phyloP scores from a whole-genome alignment of 1,140 invertebrate species.

The Danaus plexippus region DNA sequence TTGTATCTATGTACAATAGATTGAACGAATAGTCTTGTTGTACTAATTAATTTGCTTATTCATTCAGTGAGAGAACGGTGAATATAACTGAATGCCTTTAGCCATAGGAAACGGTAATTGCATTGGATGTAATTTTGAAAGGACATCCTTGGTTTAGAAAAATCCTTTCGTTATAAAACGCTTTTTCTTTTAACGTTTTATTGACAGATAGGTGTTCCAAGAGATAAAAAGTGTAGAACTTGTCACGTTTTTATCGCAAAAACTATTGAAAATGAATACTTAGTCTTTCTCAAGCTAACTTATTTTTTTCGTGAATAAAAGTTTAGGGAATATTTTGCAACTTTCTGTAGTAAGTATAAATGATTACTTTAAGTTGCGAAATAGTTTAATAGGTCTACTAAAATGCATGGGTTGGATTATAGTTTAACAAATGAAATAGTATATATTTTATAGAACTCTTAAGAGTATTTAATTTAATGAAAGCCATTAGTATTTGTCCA shows the following conservation, averaged over 20 bases:
- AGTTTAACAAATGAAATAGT: too few species aligned
- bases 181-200: slow-evolving; percentile 16
- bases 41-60: slow-evolving; percentile 40
- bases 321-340: too few species aligned
- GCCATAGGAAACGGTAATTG: slow-evolving; percentile 27
- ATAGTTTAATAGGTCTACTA: too few species aligned
- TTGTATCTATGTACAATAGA: slow-evolving; percentile 26
- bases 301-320: too few species aligned
- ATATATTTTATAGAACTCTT: too few species aligned
- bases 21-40: slow-evolving; percentile 32
- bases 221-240: too few species aligned
- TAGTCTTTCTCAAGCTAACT: too few species aligned
- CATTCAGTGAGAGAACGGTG: slow-evolving; percentile 16
- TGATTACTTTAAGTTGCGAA: too few species aligned
- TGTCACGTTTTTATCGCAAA: too few species aligned
- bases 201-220: slow-evolving; percentile 10
- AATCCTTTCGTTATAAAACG: slow-evolving; percentile 17
- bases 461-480: not conserved
- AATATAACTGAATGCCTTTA: slow-evolving; percentile 20
- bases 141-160: slow-evolving; percentile 17
- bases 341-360: too few species aligned
- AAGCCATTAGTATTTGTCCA: slow-evolving; percentile 13
- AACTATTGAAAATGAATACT: too few species aligned
- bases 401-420: too few species aligned
- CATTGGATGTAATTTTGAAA: slow-evolving; percentile 30